These are phyloP conservation scores for Trachelus stipa DNA, from an alignment of 2,888 invertebrate genomes.

Conservation along the genomic window DNA sequence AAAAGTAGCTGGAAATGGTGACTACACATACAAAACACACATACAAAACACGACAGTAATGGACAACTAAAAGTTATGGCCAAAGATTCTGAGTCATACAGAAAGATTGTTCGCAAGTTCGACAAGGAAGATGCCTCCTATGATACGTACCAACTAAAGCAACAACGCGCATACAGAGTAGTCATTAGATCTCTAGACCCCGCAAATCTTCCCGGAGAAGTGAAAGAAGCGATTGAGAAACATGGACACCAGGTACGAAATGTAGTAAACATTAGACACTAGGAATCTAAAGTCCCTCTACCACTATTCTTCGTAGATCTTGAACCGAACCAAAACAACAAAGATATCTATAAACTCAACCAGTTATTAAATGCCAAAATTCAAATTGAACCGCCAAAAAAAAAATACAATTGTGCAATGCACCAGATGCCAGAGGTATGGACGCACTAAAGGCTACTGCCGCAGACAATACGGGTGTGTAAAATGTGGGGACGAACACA, in stretches of 20 bases:
- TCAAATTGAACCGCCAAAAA: no score
- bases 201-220: slow-evolving; percentile 13
- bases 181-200: slow-evolving; percentile 18
- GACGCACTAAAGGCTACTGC: no score
- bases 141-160: slow-evolving; percentile 23
- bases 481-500: no score
- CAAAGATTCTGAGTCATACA: slow-evolving; percentile 21
- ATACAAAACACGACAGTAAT: slow-evolving; percentile 18
- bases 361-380: no score
- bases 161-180: slow-evolving; percentile 20
- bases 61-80: slow-evolving; percentile 24
- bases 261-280: slow-evolving; percentile 24
- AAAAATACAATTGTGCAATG: no score
- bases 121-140: slow-evolving; percentile 14
- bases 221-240: slow-evolving; percentile 26
- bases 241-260: slow-evolving; percentile 28
- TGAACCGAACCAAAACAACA: no score
- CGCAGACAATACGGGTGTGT: no score
- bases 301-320: not conserved
- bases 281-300: slow-evolving; percentile 26
- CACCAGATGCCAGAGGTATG: no score
- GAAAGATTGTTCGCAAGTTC: slow-evolving; percentile 15
- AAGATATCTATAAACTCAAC: no score
- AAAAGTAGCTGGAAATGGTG: slow-evolving; percentile 12
- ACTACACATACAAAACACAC: slow-evolving; percentile 21